Evolutionary conservation across 53 echinoderm and acorn worm species (phyloP).

Genomic region (Zoroaster sp.): DNA sequence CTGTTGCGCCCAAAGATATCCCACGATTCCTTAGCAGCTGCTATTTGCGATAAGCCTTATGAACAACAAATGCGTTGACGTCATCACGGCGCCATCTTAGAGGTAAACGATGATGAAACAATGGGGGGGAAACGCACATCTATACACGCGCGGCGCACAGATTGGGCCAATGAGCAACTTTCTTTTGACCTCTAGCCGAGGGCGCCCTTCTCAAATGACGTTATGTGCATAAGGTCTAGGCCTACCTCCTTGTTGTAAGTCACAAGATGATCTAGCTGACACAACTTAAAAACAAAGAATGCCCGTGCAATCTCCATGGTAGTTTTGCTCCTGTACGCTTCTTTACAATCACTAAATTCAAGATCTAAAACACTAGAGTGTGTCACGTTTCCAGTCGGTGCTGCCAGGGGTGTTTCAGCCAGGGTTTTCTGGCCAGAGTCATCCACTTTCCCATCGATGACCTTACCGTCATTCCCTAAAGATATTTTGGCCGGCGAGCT

Average conservation of each 20-base stretch:
- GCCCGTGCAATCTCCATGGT: conserved; percentile 73
- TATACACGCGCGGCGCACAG: no score
- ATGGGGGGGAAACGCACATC: no score
- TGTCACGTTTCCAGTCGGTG: neutral
- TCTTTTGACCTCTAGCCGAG: no score
- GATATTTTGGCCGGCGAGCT: conserved; percentile 12
- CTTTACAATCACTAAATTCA: conserved; percentile 59
- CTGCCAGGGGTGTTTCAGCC: neutral
- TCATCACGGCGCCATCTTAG: no score
- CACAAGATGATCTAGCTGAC: conserved; percentile 78
- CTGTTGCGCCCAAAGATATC: no score
- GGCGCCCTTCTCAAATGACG: no score
- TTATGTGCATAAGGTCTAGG: no score
- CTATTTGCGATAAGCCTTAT: neutral
- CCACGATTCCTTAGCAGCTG: no score
- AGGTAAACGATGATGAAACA: no score
- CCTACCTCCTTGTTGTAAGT: conserved; percentile 89
- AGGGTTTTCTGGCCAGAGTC: neutral
- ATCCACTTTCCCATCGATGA: neutral
- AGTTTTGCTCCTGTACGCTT: conserved; percentile 88
- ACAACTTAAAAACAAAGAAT: conserved; percentile 77
- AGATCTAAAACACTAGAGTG: conserved; percentile 27
- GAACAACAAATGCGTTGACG: no score
- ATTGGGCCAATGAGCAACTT: no score
- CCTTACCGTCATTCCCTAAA: neutral